phyloP scores from a whole-genome alignment of 1,140 invertebrate species.

The Camponotus vicinus region DNA sequence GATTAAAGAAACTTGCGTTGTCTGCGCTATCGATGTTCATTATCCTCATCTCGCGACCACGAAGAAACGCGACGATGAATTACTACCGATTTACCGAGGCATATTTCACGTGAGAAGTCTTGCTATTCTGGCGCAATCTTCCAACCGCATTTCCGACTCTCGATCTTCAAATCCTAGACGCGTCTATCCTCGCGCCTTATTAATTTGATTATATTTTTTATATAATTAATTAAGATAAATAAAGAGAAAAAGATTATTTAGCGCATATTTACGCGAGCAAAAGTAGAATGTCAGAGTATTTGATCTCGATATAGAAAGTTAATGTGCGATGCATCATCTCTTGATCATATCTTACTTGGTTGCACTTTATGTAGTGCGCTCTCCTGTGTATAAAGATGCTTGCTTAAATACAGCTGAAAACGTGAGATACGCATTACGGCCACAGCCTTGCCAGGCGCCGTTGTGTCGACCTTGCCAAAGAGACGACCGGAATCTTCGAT shows the following conservation, averaged over 20 bases:
- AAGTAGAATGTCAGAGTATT: background rate
- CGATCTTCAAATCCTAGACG: background rate
- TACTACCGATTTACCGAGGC: constrained; percentile 12
- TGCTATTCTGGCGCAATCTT: too few species aligned
- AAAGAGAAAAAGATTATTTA: background rate
- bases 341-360: constrained; percentile 20
- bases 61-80: constrained; percentile 37
- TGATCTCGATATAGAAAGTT: constrained; percentile 41
- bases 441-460: constrained; percentile 80
- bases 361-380: constrained; percentile 63
- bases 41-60: constrained; percentile 53
- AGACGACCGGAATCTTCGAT: constrained; percentile 74
- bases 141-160: background rate
- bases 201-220: background rate
- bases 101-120: background rate
- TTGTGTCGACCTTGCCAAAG: constrained; percentile 79
- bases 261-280: background rate
- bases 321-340: constrained; percentile 34
- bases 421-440: constrained; percentile 64
- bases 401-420: constrained; percentile 69
- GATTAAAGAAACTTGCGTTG: constrained; percentile 75
- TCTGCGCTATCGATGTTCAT: constrained; percentile 68
- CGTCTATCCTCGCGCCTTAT: background rate
- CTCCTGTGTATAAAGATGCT: constrained; percentile 58
- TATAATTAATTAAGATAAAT: background rate